These are phyloP conservation scores for Dusona sp. DNA, from an alignment of 2,888 invertebrate species.

Conservation along the genomic window DNA sequence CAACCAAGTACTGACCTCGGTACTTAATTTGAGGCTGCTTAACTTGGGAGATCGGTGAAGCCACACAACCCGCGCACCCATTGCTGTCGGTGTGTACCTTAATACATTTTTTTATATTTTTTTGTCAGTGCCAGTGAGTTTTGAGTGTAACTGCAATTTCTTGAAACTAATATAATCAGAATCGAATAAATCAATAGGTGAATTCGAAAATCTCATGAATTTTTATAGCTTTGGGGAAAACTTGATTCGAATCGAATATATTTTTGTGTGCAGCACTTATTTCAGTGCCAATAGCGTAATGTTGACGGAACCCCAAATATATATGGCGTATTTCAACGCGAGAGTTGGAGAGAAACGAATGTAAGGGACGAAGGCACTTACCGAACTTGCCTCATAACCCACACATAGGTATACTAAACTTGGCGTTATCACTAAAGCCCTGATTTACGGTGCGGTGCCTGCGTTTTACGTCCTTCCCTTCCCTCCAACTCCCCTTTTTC, in stretches of 20 bases:
- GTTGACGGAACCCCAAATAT: background rate
- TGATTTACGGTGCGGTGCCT: constrained; percentile 70
- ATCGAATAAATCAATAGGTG: background rate
- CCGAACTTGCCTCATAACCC: constrained; percentile 73
- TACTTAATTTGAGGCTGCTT: too few relatives aligned
- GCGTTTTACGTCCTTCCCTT: constrained; percentile 59
- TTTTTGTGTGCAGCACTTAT: constrained; percentile 10
- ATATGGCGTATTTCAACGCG: background rate
- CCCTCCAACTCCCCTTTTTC: background rate
- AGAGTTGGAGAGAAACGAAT: constrained; percentile 28
- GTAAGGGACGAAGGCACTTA: constrained; percentile 58
- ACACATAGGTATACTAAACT: constrained; percentile 69
- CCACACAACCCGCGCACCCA: too few relatives aligned
- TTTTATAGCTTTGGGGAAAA: background rate
- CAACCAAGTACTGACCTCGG: too few relatives aligned
- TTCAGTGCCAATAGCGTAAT: constrained; percentile 11
- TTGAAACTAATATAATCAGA: background rate
- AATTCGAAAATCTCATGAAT: constrained; percentile 1
- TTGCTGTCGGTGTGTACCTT: too few relatives aligned
- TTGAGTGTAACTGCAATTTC: background rate
- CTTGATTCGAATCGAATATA: background rate
- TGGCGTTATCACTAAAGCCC: constrained; percentile 71
- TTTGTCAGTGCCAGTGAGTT: background rate
- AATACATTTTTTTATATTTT: background rate
- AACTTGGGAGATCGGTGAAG: too few relatives aligned